Evolutionary conservation across 2,113 vertebrate species (phyloP).

Genomic region (Urocynchramus pylzowi): DNA sequence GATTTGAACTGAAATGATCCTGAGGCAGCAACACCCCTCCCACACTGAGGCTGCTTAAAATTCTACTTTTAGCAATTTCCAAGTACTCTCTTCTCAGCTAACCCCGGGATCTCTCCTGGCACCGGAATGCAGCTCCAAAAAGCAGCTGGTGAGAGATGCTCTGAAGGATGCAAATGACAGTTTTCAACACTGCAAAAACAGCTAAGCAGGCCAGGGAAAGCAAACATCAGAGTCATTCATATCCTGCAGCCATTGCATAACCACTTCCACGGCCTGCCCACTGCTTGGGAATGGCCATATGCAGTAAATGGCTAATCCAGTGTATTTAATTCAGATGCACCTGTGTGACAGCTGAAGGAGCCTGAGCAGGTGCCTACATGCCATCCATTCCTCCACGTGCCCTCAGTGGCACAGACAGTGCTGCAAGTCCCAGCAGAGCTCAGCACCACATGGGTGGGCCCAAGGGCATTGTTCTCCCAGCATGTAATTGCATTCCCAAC

Average conservation of each 20-base stretch:
- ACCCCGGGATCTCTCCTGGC: not conserved
- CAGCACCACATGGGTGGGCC: conserved; percentile 33
- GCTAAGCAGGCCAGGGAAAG: not conserved
- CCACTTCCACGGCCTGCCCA: not conserved
- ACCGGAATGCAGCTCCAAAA: not conserved
- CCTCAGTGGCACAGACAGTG: not conserved
- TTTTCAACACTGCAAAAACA: not conserved
- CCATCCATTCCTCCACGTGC: not conserved
- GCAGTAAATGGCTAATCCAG: not conserved
- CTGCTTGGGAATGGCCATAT: rapidly evolving
- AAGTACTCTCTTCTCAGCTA: not conserved
- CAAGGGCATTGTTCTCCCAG: conserved; percentile 23
- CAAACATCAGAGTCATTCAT: not conserved
- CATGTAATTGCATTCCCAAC: conserved; percentile 51
- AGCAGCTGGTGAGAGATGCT: not conserved
- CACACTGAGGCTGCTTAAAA: not conserved
- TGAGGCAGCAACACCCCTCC: not conserved
- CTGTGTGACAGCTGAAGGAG: conserved; percentile 19
- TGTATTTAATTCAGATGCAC: not conserved
- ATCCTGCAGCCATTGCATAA: not conserved
- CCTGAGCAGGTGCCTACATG: conserved; percentile 34
- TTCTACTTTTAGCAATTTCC: not conserved
- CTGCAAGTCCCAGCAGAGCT: conserved; percentile 8
- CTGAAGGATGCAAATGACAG: not conserved
- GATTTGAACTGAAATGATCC: not conserved